Conservation (phyloP, 2,797 vertebrate species). For the Alcedo quadribrachys region DNA sequence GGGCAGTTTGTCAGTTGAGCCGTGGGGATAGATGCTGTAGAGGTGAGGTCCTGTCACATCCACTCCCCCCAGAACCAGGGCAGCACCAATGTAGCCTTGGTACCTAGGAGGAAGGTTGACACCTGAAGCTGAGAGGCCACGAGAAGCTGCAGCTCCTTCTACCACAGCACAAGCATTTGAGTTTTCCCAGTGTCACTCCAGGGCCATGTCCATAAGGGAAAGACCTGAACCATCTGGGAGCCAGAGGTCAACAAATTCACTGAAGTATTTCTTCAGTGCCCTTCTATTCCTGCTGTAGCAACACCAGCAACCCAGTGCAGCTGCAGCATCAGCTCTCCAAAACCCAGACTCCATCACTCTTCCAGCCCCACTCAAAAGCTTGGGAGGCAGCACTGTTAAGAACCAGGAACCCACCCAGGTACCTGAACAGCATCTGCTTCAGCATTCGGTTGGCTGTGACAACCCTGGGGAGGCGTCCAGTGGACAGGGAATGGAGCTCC, state of each 20-base stretch:
- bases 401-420: background rate
- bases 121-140: background rate
- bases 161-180: background rate
- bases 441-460: constrained; percentile 96
- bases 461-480: constrained; percentile 90
- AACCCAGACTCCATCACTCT: background rate
- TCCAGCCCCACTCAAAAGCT: background rate
- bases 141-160: background rate
- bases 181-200: background rate
- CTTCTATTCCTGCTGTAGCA: background rate
- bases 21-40: constrained; percentile 97
- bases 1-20: constrained; percentile 96
- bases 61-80: constrained; percentile 93
- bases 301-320: fast-evolving
- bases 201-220: fast-evolving
- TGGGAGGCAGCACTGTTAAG: fast-evolving
- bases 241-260: background rate
- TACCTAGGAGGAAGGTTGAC: constrained; percentile 79
- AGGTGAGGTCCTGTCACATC: constrained; percentile 92
- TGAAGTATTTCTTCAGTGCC: background rate
- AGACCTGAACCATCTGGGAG: background rate
- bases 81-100: constrained; percentile 95
- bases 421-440: constrained; percentile 99
- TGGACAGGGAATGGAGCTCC: constrained; percentile 93
- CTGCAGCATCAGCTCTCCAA: fast-evolving